Base-by-base conservation (phyloP, 2,888 invertebrate genomes). In the Tetranychus piercei region DNA sequence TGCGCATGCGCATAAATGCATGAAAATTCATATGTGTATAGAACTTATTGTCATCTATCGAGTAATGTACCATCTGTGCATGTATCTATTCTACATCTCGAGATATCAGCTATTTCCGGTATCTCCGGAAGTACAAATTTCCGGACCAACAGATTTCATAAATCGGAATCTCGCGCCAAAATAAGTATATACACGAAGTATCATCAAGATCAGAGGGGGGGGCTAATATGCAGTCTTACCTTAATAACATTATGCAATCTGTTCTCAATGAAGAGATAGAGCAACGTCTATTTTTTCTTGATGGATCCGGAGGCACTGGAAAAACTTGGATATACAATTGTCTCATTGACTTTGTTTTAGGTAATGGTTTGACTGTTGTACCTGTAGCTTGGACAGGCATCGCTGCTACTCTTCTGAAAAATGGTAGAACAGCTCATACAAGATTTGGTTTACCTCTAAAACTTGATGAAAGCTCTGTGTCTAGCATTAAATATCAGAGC, bases 281-380 rank as follows among this genome's bases (percentile, higher is more conserved):
- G 11, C n/a, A 69, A 20, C 18, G 67, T 9, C 11, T 67, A 1
- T 78, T 80, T 70, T 81, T 82, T 76, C 74, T 82, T 8, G 82
- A 83, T 78, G 83, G 81, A 18, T 81, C 83, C 1, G 82, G 82
- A 6, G 83, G 83, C 20, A 81, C 81, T 23, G 83, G 82, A 2
- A 83, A 84, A 79, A 83, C 82, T 3, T 83, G 79, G 76, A 75
- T 83, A 1, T 81, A 81, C 74, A 79, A 78, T 75, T 74, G 77
- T 15, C 66, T 80, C 4, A 70, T 78, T 66, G 76, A 76, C 67
- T 69, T 76, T 23, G 69, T 79, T 34, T 23, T 77, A 20, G 75
- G 76, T 5, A 73, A 75, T 55, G 75, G 77, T 18, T 71, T 76
- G 8, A 74, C 75, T 15, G 78, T 78, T 7, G 44, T 79, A 67